phyloP scores from a whole-genome alignment of 2,797 vertebrate genomes.

The Enteromius trimaculatus region DNA sequence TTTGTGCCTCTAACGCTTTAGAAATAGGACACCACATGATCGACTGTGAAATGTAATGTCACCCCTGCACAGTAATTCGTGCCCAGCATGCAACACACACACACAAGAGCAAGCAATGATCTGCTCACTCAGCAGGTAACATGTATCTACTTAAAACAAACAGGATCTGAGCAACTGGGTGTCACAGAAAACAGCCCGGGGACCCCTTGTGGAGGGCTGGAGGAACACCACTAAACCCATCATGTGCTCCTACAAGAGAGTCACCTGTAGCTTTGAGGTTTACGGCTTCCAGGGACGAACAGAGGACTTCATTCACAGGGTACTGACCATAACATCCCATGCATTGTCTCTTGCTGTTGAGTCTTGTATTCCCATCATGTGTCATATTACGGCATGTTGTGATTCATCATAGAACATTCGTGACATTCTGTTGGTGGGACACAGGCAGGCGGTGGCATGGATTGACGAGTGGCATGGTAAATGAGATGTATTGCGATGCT shows the following conservation, averaged over 20 bases:
- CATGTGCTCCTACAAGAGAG: slow-evolving; percentile 87
- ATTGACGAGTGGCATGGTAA: slow-evolving; percentile 85
- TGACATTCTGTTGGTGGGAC: slow-evolving; percentile 83
- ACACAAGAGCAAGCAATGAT: slow-evolving; percentile 37
- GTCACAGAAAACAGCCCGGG: slow-evolving; percentile 79
- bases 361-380: background rate
- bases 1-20: slow-evolving; percentile 18
- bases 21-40: background rate
- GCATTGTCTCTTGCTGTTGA: background rate
- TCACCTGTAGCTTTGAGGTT: slow-evolving; percentile 83
- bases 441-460: slow-evolving; percentile 85
- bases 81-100: slow-evolving; percentile 10
- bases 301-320: slow-evolving; percentile 82
- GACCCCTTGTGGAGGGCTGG: slow-evolving; percentile 81
- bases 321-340: slow-evolving; percentile 56
- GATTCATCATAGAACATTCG: slow-evolving; percentile 74
- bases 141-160: slow-evolving; percentile 55
- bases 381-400: slow-evolving; percentile 32
- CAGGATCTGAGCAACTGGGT: slow-evolving; percentile 81
- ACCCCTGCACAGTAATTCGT: slow-evolving; percentile 42
- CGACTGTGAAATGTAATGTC: slow-evolving; percentile 41
- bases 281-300: slow-evolving; percentile 82
- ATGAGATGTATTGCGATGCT: slow-evolving; percentile 52
- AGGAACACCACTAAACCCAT: slow-evolving; percentile 72
- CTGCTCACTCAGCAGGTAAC: slow-evolving; percentile 67